Evolutionary conservation across 2,113 vertebrate genomes (phyloP).

Genomic region (Raja brachyura): DNA sequence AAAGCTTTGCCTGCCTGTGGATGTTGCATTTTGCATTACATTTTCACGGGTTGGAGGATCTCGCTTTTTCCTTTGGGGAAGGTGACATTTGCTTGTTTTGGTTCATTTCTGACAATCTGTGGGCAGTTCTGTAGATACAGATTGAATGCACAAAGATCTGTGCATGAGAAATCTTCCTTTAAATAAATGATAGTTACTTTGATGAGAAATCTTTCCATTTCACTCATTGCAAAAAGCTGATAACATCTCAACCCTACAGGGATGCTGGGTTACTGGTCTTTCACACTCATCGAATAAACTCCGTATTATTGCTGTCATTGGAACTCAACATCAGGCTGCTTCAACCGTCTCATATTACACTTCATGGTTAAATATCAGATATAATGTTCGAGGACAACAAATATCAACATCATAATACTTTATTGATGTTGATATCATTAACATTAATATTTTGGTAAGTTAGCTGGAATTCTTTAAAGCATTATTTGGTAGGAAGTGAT

Average conservation of each 20-base stretch:
- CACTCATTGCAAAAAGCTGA: conserved; percentile 25
- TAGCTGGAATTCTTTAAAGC: conserved; percentile 23
- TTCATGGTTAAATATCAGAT: neutral
- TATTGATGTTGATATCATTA: neutral
- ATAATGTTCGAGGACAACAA: neutral
- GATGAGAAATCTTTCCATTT: neutral
- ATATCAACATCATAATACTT: neutral
- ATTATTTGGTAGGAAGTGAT: conserved; percentile 10
- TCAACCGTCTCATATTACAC: neutral
- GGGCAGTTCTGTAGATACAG: neutral
- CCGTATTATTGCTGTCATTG: conserved; percentile 31
- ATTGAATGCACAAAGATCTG: neutral
- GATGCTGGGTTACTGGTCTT: conserved; percentile 26
- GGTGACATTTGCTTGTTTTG: neutral
- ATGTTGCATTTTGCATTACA: neutral
- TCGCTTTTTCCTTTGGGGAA: neutral
- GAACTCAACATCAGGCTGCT: conserved; percentile 4
- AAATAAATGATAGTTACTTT: neutral
- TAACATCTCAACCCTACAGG: conserved; percentile 15
- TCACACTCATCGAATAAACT: conserved; percentile 28
- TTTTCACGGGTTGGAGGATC: neutral
- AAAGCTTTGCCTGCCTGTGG: neutral
- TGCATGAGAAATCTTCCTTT: neutral
- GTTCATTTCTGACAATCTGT: neutral
- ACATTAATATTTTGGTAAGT: neutral